These are phyloP conservation scores for Notocelia uddmanniana DNA, from an alignment of 2,888 invertebrate genomes.

Conservation along the genomic window DNA sequence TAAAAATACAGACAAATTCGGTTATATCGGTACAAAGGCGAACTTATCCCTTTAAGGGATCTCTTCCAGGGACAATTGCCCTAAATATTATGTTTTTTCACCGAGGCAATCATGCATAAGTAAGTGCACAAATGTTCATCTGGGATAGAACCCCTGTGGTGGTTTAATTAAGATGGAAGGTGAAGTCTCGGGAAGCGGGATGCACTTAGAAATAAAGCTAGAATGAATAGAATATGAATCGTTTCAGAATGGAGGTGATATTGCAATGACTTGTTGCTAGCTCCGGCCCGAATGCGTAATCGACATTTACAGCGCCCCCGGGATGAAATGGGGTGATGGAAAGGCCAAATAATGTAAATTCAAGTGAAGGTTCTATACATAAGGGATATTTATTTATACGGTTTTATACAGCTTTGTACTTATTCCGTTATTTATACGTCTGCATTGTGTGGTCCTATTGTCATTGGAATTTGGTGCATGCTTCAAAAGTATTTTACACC, in stretches of 20 bases:
- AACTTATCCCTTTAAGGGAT: no score
- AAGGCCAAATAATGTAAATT: neutral
- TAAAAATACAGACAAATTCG: no score
- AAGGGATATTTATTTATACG: neutral
- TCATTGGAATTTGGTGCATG: conserved; percentile 10
- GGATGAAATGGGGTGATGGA: neutral
- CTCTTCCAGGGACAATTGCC: no score
- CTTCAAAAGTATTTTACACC: conserved; percentile 1
- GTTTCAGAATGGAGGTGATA: neutral
- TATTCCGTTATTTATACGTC: conserved; percentile 10
- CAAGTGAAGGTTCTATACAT: conserved; percentile 1
- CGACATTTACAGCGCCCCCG: neutral
- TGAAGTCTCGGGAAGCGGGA: no score
- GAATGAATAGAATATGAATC: neutral
- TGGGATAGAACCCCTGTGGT: no score
- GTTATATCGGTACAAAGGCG: no score
- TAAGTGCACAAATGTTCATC: no score
- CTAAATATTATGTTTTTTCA: no score
- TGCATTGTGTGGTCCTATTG: neutral
- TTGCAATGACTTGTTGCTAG: neutral
- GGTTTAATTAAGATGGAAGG: no score
- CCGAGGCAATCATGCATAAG: no score
- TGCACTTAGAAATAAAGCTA: neutral
- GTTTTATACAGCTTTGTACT: neutral
- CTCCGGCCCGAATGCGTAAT: neutral